Evolutionary conservation across 2,888 invertebrate genomes (phyloP), one percentile per base, ranked within the genome.

Genomic region (Pseudococcus longispinus): DNA sequence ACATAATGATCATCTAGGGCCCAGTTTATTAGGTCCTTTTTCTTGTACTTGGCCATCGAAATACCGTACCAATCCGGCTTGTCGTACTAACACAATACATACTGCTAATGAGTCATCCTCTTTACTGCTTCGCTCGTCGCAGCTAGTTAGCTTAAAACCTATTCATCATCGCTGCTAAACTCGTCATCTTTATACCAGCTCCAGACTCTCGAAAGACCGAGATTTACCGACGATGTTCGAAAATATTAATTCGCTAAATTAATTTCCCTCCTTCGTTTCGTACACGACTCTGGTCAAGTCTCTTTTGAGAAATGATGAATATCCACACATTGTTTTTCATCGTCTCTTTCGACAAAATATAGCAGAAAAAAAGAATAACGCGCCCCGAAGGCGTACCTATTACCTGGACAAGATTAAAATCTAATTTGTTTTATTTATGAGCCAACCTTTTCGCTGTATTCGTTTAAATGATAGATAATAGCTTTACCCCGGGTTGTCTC

Each of bases 381-480:
- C 26, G 70, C 70, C 70, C 29, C 70, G 29, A 70, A 29, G 70
- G 70, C 70, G 70, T 70, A 70, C 29, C 29, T 70, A 70, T 70
- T 70, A 70, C 70, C 70, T 29, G 70, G 70, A 70, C 70, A 70
- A 70, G 70, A 70, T 70, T 70, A 70, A 70, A 70, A 70, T 70
- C 70, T 70, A 70, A 70, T 70, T 70, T 70, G 70, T 70, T 70
- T 70, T 70, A 70, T 70, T 70, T 70, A 70, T 29, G 70, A 70
- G 70, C 70, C 70, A 70, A 70, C 70, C 70, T 70, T 70, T 70
- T 70, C 70, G 29, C 26, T 70, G 70, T 70, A 70, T 70, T 70
- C 70, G 70, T 70, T 70, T 70, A 70, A 70, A 70, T 29, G 70
- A 70, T 70, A 29, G 70, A 70, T 70, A 70, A 70, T 70, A 70